Percentiles rank a stretch among this genome's conserved stretches.
These are phyloP conservation scores for Tolmerus cingulatus DNA, from an alignment of 2,888 invertebrate genomes.

Conservation along the genomic window DNA sequence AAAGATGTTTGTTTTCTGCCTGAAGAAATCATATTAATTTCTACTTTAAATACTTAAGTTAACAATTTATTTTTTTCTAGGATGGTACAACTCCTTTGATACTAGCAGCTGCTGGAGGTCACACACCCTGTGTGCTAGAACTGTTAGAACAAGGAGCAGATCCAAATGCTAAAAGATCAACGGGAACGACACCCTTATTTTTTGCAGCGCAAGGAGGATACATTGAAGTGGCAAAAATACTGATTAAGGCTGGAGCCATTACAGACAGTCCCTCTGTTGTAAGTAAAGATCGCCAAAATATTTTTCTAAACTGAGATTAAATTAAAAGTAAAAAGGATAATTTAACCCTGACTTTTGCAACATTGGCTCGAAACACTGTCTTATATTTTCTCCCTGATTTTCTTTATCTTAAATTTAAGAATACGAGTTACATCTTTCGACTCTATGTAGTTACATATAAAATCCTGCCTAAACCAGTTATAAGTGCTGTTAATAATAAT, in stretches of 20 bases:
- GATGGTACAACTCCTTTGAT: conserved; percentile 95
- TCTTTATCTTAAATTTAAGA: too few relatives aligned
- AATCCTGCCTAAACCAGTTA: too few relatives aligned
- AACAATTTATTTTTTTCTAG: conserved; percentile 65
- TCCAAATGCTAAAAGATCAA: conserved; percentile 84
- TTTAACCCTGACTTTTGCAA: too few relatives aligned
- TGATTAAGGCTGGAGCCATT: conserved; percentile 80
- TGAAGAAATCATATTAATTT: background rate
- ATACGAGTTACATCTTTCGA: too few relatives aligned
- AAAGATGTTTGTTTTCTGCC: background rate
- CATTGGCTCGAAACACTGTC: too few relatives aligned
- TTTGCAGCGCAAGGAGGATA: conserved; percentile 94
- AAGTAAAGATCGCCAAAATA: conserved; percentile 52
- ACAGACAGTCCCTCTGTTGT: conserved; percentile 83
- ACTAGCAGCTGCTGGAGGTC: conserved; percentile 89
- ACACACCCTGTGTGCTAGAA: conserved; percentile 85
- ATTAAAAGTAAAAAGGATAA: background rate
- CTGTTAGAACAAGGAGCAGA: conserved; percentile 91
- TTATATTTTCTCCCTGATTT: too few relatives aligned
- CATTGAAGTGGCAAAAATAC: conserved; percentile 79
- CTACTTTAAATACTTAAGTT: background rate
- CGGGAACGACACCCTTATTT: conserved; percentile 91
- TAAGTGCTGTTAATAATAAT: too few relatives aligned
- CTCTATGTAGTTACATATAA: too few relatives aligned
- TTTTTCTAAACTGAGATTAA: background rate